Conservation (phyloP, 2,797 vertebrate species). For the Luscinia megarhynchos region DNA sequence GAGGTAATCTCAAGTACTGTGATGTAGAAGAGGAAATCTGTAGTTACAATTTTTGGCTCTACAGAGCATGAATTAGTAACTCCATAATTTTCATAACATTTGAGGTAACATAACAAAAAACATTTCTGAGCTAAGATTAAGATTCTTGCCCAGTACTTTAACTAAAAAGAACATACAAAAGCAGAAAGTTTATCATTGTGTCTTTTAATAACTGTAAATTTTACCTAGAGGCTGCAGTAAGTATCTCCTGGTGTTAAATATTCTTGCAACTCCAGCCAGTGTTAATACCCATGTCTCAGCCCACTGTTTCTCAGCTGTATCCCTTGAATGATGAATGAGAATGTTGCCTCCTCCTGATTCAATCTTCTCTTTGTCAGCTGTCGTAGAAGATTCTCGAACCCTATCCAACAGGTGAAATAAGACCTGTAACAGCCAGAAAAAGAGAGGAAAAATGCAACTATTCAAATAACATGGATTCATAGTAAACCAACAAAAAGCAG, state of each 20-base stretch:
- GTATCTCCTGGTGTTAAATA: constrained; percentile 97
- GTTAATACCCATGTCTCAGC: constrained; percentile 99
- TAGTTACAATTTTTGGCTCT: neutral
- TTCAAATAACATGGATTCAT: neutral
- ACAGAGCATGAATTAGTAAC: neutral
- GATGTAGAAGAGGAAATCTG: neutral
- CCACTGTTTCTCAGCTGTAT: constrained; percentile 99
- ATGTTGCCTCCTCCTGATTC: constrained; percentile 99
- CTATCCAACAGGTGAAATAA: constrained; percentile 93
- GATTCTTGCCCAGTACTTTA: neutral
- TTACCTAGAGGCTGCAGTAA: constrained; percentile 93
- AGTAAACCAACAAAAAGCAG: neutral
- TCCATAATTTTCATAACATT: neutral
- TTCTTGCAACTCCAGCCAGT: constrained; percentile 94
- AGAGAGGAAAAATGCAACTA: neutral
- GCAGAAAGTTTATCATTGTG: neutral
- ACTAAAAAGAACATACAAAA: neutral
- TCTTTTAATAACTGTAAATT: neutral
- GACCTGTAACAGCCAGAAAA: constrained; percentile 80
- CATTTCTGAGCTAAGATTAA: neutral
- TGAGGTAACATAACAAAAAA: neutral
- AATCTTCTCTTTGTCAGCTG: constrained; percentile 99
- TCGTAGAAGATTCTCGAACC: constrained; percentile 94
- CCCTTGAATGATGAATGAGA: constrained; percentile 97
- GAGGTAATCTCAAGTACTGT: neutral